Conservation (phyloP, 2,888 invertebrate genomes). For the Pterostichus madidus region DNA sequence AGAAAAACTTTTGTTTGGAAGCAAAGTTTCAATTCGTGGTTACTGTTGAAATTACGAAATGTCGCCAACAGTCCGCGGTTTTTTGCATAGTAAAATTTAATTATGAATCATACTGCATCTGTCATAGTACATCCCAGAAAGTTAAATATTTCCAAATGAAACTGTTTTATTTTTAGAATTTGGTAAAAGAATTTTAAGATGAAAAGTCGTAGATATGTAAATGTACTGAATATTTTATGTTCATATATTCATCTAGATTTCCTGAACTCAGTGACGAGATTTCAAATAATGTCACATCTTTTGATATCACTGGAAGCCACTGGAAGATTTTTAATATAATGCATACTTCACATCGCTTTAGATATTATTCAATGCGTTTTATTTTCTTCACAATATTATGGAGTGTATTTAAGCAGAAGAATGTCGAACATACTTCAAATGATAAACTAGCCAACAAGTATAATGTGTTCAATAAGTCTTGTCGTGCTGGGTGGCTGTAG, state of each 20-base stretch:
- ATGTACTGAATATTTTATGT: slow-evolving; percentile 1
- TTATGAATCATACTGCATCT: not conserved
- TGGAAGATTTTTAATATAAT: not conserved
- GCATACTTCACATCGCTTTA: not conserved
- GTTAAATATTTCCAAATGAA: slow-evolving; percentile 8
- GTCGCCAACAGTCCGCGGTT: not conserved
- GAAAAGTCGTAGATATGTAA: not conserved
- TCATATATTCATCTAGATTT: not conserved
- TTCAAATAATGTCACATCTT: not conserved
- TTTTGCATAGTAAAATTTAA: slow-evolving; percentile 5
- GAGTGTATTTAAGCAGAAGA: no score
- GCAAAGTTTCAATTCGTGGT: not conserved
- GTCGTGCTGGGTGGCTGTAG: no score
- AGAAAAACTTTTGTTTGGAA: slow-evolving; percentile 15
- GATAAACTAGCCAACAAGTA: no score
- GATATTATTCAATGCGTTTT: no score
- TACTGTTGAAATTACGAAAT: not conserved
- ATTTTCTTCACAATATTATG: no score
- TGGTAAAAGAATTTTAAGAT: not conserved
- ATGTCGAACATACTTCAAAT: no score
- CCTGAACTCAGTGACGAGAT: not conserved
- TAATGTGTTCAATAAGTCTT: no score
- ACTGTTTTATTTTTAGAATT: not conserved
- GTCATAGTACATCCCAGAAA: not conserved
- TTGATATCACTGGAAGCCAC: not conserved